phyloP scores from a whole-genome alignment of 2,888 invertebrate genomes.

The Seira musarum region DNA sequence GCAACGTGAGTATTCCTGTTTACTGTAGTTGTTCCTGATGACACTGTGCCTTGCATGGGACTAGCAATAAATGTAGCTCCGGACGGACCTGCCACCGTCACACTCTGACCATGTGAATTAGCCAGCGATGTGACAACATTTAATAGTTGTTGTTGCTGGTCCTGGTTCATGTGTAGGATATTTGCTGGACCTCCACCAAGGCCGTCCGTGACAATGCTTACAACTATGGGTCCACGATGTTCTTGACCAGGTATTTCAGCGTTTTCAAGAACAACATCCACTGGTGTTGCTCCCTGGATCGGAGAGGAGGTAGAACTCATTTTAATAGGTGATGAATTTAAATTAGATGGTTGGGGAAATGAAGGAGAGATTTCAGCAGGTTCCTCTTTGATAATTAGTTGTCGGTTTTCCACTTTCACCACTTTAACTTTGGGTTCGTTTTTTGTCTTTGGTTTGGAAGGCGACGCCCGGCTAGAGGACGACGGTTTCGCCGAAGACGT shows the following conservation, averaged over 20 bases:
- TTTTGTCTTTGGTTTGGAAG: slow-evolving; percentile 6
- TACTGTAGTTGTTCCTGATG: background rate
- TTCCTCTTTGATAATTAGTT: slow-evolving; percentile 32
- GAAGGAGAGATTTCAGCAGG: too few species aligned
- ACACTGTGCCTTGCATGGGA: slow-evolving; percentile 14
- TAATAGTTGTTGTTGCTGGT: slow-evolving; percentile 51
- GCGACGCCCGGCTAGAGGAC: background rate
- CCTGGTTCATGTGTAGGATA: slow-evolving; percentile 48
- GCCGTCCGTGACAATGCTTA: slow-evolving; percentile 55
- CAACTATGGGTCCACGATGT: slow-evolving; percentile 50
- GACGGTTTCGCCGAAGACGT: too few species aligned
- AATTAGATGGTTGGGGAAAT: too few species aligned
- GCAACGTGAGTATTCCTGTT: too few species aligned
- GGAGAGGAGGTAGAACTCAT: slow-evolving; percentile 17
- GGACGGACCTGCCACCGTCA: slow-evolving; percentile 35
- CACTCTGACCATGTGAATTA: slow-evolving; percentile 41
- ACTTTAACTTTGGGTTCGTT: slow-evolving; percentile 29
- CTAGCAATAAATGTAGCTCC: too few species aligned
- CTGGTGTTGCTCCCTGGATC: slow-evolving; percentile 43
- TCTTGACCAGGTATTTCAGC: slow-evolving; percentile 28
- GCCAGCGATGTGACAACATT: slow-evolving; percentile 45
- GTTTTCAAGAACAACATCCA: slow-evolving; percentile 53
- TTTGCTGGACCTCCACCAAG: slow-evolving; percentile 30
- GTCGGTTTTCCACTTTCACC: slow-evolving; percentile 39
- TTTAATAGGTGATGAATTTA: too few species aligned